A percentile compares a stretch with the other conserved stretches of the same genome.
phyloP scores from a whole-genome alignment of 2,113 vertebrate species.

The Plectropomus leopardus region DNA sequence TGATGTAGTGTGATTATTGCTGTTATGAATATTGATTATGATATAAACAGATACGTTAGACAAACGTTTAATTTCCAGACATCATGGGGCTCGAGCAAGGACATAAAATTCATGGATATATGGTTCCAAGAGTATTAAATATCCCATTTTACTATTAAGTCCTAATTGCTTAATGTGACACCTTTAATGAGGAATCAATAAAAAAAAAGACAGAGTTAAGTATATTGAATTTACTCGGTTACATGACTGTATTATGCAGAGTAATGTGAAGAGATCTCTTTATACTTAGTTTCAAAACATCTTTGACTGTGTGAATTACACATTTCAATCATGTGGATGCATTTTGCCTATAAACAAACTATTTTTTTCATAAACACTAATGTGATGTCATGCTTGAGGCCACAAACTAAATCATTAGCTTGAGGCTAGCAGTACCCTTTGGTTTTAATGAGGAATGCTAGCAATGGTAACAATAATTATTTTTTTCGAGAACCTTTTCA shows the following conservation, averaged over 20 bases:
- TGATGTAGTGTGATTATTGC: conserved; percentile 40
- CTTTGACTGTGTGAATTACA: conserved; percentile 7
- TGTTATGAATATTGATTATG: conserved; percentile 66
- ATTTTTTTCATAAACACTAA: conserved; percentile 13
- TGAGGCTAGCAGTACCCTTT: conserved; percentile 17
- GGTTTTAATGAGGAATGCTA: conserved; percentile 33
- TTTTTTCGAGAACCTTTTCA: background rate
- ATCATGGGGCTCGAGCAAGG: conserved; percentile 7
- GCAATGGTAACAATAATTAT: background rate
- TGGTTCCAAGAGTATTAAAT: conserved; percentile 29
- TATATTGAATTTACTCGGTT: background rate
- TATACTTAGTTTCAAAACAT: too few species aligned
- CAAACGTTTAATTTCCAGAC: conserved; percentile 42
- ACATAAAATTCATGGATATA: conserved; percentile 42
- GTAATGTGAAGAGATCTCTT: background rate
- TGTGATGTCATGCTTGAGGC: conserved; percentile 10
- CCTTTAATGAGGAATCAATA: conserved; percentile 56
- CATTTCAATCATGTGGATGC: background rate
- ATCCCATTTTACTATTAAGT: conserved; percentile 35
- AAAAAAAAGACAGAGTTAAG: conserved; percentile 4
- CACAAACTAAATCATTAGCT: conserved; percentile 36
- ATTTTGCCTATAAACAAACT: background rate
- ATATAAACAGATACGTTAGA: conserved; percentile 45
- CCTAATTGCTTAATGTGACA: conserved; percentile 58
- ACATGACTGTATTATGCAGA: background rate